Base-by-base conservation (phyloP, 2,797 vertebrate species). In the Enteromius trimaculatus region DNA sequence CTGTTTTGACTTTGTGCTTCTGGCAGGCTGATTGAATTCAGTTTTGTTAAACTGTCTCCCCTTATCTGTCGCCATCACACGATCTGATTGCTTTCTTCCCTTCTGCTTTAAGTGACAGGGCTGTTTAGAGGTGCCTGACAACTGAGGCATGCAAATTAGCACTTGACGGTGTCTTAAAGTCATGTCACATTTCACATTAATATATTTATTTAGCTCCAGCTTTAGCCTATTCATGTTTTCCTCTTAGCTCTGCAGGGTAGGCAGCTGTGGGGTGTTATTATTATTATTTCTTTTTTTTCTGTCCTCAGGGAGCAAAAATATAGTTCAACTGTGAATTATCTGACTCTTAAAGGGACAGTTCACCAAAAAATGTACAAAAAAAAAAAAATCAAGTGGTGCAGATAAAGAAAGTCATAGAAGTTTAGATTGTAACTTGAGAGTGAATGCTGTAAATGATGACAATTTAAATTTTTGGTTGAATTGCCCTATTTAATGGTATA, bases 21-120 rank as follows among this genome's bases (percentile, higher is more conserved):
- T 87, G 92, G 91, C 91, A 89, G 85, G 89, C 89, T 92, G 91
- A 93, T 92, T 91, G 91, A 90, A 92, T 92, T 94, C 92, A 90
- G 82, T 89, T 93, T 93, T 92, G 93, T 93, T 90, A 89, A 92
- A 92, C 91, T 92, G 92, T 87, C 86, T 87, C 64, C 92, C 87
- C 88, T 92, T 92, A 93, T 93, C 91, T 83, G 90, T 91, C 88
- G 87, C 90, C 91, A 93, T 93, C 91, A 89, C 81, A 91, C 85
- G 88, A 92, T 88, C 88, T 87, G 86, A 88, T 92, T 91, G 88
- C 90, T 89, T 87, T 90, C 89, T 88, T 88, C 88, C 90, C 88
- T 86, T 89, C 87, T 90, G 85, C 51, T 86, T 87, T 91, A 92
- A 92, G 91, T 89, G 90, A 90, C 91, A 71, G 87, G 60, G 86